Evolutionary conservation across 2,888 invertebrate species (phyloP), one percentile per base, ranked within the genome.

Genomic region (Cerastis rubricosa): DNA sequence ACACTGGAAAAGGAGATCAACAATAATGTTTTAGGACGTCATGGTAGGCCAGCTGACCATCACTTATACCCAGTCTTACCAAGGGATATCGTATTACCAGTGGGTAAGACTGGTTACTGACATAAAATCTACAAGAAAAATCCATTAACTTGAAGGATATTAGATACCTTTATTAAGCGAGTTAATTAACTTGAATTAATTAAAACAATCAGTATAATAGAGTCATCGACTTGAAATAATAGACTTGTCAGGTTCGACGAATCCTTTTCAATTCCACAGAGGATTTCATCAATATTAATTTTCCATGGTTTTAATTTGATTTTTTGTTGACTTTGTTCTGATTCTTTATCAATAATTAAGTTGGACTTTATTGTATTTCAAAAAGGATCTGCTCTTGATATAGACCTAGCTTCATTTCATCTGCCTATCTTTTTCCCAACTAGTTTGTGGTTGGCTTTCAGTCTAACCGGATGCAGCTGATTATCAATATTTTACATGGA

Each of bases 181-280:
- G 11, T 25, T 14, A 35, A 71, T 71, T 7, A 71, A 40, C 19
- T 8, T 8, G 9, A 40, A 14, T 59, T 40, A 47, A 74, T 71
- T 49, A 71, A 72, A 51, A 43, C 61, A 51, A 72, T 29, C 29
- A n/a, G 29, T 49, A 29, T 14, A 29, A 19, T 2, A 51, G 2
- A 43, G 17, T 22, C 45, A 72, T 54, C 17, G 45, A 22, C 19
- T 54, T 45, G 19, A 35, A 63, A 75, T 74, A 25, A 40, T 22
- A 40, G 22, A 74, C 43, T 72, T 63, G 11, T n/a, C 29, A 63
- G 43, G 19, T 74, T 57, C 57, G 47, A 47, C 2, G 65, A 76
- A 65, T 59, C 57, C 57, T 49, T 74, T 74, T 49, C 54, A 40
- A 43, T 40, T 47, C 19, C 40, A 40, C 40, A 22, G 74, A 65